Evolutionary conservation across 2,113 vertebrate genomes (phyloP), one percentile per base, ranked within the genome.

Genomic region (Emberiza fucata): DNA sequence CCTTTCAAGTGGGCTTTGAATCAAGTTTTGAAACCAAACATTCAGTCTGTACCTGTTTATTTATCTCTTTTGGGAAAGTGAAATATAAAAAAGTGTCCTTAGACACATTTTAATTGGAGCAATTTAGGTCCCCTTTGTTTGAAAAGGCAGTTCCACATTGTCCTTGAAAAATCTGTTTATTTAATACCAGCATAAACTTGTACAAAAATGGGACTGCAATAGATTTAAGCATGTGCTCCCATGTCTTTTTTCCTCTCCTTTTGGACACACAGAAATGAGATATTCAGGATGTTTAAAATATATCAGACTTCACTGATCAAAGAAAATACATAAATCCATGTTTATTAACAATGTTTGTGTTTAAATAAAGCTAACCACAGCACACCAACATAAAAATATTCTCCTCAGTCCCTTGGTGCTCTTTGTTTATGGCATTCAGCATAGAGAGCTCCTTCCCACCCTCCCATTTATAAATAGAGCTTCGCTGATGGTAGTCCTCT

Each of bases 301-400:
- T 81, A 91, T 66, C 61, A 81, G 71, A 79, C 44, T 68, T 88
- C 80, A 90, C 0, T 93, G 83, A 96, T 95, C 94, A 94, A 96
- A 95, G 76, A 90, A 94, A 95, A 80, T 47, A 65, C 22, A 91
- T 69, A 66, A 96, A 91, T 56, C 83, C 37, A 72, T 79, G 90
- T 96, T 97, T 96, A 93, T 88, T 85, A 96, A 91, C 89, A 96
- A 85, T 28, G 39, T 61, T 95, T 88, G 73, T 86, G 56, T 84
- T 95, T 93, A 92, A 96, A 81, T 53, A 87, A 92, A 93, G 76
- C 77, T 94, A 71, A 59, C 65, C 40, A 86, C 83, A 72, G 70
- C 82, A 88, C 61, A 76, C 57, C 85, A 90, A 91, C 72, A 94
- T 53, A 42, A 90, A 90, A 88, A 94, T 71, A 88, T 56, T 92